Percentiles rank a stretch among this genome's conserved stretches.
phyloP scores from a whole-genome alignment of 2,888 invertebrate species.

The Onchidella celtica region DNA sequence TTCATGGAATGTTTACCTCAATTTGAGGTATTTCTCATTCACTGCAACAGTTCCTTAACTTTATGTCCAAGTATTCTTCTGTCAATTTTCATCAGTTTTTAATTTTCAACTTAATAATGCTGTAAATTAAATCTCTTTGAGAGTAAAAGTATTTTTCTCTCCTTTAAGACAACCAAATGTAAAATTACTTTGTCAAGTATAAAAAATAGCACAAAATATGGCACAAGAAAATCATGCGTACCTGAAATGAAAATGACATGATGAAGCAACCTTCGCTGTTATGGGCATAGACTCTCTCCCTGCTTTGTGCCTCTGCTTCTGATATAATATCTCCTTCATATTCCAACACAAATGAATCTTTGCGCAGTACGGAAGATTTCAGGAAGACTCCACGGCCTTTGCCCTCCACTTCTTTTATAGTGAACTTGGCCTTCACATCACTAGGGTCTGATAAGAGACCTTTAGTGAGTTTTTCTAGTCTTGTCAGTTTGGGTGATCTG shows the following conservation, averaged over 20 bases:
- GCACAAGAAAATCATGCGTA: constrained; percentile 16
- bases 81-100: too few species aligned
- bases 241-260: constrained; percentile 40
- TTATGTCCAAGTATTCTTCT: too few species aligned
- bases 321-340: constrained; percentile 47
- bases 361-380: background rate
- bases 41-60: too few species aligned
- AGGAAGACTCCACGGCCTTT: constrained; percentile 47
- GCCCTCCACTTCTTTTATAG: constrained; percentile 26
- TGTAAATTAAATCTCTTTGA: too few species aligned
- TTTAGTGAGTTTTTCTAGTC: constrained; percentile 35
- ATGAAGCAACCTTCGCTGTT: constrained; percentile 49
- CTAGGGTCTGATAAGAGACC: constrained; percentile 13
- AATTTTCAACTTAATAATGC: too few species aligned
- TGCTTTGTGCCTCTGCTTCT: constrained; percentile 4
- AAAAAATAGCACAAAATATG: background rate
- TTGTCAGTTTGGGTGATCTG: constrained; percentile 24
- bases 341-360: constrained; percentile 46
- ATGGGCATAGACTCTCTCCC: constrained; percentile 35
- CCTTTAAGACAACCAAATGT: too few species aligned
- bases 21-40: too few species aligned
- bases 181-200: background rate
- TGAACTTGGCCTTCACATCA: constrained; percentile 18
- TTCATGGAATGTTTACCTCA: too few species aligned
- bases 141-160: too few species aligned